Evolutionary conservation across 1,140 invertebrate species (phyloP).

Genomic region (Mya arenaria): DNA sequence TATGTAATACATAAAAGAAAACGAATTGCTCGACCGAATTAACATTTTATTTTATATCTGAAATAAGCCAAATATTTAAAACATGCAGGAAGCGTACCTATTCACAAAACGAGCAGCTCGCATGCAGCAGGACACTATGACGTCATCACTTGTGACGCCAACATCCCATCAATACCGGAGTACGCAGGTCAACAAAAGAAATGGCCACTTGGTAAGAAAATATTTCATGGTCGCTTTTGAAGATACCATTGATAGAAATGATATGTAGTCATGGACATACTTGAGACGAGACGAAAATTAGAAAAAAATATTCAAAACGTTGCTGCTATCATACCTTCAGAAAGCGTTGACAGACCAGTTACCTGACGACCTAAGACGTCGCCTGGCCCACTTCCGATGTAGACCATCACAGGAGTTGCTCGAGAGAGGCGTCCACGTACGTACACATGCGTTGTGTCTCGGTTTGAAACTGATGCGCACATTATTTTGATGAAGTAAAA

Average conservation of each 20-base stretch:
- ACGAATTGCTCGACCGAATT: background rate
- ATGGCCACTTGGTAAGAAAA: background rate
- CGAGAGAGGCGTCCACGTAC: conserved; percentile 8
- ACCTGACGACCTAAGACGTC: conserved; percentile 29
- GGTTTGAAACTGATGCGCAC: too few relatives aligned
- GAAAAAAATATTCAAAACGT: too few relatives aligned
- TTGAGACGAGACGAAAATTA: too few relatives aligned
- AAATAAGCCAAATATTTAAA: too few relatives aligned
- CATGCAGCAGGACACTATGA: conserved; percentile 24
- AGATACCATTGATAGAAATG: too few relatives aligned
- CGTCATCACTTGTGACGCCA: conserved; percentile 27
- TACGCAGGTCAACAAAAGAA: conserved; percentile 25
- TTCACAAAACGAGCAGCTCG: conserved; percentile 39
- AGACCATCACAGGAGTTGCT: conserved; percentile 28
- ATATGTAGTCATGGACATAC: too few relatives aligned
- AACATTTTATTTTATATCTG: background rate
- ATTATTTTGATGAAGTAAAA: too few relatives aligned
- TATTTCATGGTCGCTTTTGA: too few relatives aligned
- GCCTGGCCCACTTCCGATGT: conserved; percentile 27
- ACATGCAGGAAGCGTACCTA: conserved; percentile 40
- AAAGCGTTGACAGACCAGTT: conserved; percentile 18
- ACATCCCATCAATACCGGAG: conserved; percentile 42
- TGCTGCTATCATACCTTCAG: too few relatives aligned
- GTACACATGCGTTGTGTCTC: too few relatives aligned
- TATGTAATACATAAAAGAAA: background rate